phyloP scores from a whole-genome alignment of 2,888 invertebrate species.

The Autographa gamma region DNA sequence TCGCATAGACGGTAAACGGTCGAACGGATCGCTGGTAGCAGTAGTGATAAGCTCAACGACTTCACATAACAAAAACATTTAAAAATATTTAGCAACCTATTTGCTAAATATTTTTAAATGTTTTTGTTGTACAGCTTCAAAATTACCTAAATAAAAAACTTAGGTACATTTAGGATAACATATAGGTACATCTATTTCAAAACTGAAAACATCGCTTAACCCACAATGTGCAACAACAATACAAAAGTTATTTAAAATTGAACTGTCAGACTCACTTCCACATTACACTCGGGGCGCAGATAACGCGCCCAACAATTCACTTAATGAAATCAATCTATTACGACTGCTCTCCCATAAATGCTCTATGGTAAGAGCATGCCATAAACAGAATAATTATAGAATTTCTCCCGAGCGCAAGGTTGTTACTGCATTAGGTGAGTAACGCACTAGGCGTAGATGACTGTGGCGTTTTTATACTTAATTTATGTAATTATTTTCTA shows the following conservation, averaged over 20 bases:
- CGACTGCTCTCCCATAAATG: slow-evolving; percentile 33
- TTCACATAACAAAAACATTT: too few relatives aligned
- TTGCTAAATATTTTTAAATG: too few relatives aligned
- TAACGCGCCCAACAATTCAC: slow-evolving; percentile 19
- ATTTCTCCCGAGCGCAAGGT: slow-evolving; percentile 63
- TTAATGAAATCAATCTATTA: slow-evolving; percentile 29
- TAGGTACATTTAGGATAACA: too few relatives aligned
- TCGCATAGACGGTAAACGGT: too few relatives aligned
- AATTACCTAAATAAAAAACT: too few relatives aligned
- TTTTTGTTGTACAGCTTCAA: too few relatives aligned
- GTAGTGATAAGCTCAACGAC: too few relatives aligned
- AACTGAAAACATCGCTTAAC: too few relatives aligned
- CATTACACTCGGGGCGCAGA: not conserved
- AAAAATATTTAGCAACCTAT: too few relatives aligned
- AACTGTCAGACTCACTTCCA: not conserved
- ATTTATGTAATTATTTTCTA: too few relatives aligned
- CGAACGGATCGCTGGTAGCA: too few relatives aligned
- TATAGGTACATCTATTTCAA: too few relatives aligned
- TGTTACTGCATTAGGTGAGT: slow-evolving; percentile 26
- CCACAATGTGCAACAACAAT: not conserved
- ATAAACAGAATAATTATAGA: slow-evolving; percentile 62
- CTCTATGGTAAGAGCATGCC: slow-evolving; percentile 44
- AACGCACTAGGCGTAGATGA: slow-evolving; percentile 27
- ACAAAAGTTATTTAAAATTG: not conserved
- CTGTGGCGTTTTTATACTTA: not conserved